phyloP scores from a whole-genome alignment of 2,888 invertebrate genomes.

The Lepetodrilus schrolli region DNA sequence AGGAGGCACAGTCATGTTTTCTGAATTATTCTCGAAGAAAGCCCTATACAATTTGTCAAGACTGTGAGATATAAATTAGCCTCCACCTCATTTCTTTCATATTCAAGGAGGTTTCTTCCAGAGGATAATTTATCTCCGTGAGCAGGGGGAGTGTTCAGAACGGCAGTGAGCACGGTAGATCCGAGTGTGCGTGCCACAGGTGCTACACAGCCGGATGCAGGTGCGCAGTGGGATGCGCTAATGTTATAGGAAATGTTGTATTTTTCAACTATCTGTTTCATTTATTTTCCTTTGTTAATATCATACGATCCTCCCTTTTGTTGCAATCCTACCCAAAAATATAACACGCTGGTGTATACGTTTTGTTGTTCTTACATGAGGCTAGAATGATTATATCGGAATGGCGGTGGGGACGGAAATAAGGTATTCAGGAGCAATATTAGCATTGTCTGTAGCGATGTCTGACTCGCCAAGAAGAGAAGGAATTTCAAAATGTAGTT shows the following conservation, averaged over 20 bases:
- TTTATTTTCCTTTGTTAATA: conserved; percentile 4
- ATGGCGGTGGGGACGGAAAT: background rate
- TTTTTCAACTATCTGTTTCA: conserved; percentile 25
- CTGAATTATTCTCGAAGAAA: conserved; percentile 12
- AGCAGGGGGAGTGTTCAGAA: conserved; percentile 13
- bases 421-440: background rate
- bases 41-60: conserved; percentile 23
- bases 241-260: conserved; percentile 20
- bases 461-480: too few species aligned
- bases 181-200: background rate
- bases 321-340: background rate
- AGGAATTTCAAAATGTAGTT: too few species aligned
- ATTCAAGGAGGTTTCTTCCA: conserved; percentile 2
- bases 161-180: background rate
- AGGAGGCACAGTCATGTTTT: background rate
- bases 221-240: conserved; percentile 4
- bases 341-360: conserved; percentile 5
- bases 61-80: conserved; percentile 21
- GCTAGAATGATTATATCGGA: background rate
- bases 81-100: conserved; percentile 21
- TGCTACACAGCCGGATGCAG: conserved; percentile 20
- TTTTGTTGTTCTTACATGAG: background rate
- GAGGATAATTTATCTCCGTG: conserved; percentile 5
- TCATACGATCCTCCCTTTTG: background rate
- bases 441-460: background rate